Evolutionary conservation across 2,888 invertebrate genomes (phyloP).

Genomic region (Euplexia lucipara): DNA sequence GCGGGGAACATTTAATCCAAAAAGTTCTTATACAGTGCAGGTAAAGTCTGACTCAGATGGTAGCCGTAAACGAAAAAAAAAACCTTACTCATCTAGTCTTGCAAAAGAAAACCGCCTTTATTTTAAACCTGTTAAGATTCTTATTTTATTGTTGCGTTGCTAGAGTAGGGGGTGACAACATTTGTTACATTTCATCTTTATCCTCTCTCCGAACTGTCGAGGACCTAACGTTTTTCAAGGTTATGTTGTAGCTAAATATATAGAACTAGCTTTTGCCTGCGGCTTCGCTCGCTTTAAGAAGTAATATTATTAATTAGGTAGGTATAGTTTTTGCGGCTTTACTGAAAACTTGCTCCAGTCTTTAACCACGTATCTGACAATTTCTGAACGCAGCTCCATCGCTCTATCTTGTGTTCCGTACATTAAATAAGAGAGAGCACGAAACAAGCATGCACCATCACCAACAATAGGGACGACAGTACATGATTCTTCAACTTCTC

Average conservation of each 20-base stretch:
- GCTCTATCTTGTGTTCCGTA: too few relatives aligned
- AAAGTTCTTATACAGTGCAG: conserved; percentile 57
- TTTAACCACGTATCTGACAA: conserved; percentile 15
- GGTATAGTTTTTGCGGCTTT: too few relatives aligned
- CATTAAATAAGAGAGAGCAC: too few relatives aligned
- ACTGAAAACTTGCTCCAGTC: conserved; percentile 15
- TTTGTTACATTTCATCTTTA: conserved; percentile 24
- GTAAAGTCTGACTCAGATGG: conserved; percentile 55
- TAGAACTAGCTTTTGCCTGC: too few relatives aligned
- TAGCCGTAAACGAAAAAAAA: conserved; percentile 55
- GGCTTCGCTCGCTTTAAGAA: too few relatives aligned
- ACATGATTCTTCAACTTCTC: too few relatives aligned
- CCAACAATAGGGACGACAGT: too few relatives aligned
- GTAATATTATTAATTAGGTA: too few relatives aligned
- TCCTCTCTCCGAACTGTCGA: conserved; percentile 4
- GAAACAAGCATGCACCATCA: too few relatives aligned
- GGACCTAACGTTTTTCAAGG: not conserved
- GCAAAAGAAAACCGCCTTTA: conserved; percentile 46
- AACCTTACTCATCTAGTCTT: conserved; percentile 8
- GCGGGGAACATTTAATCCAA: conserved; percentile 49
- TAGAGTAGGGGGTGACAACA: conserved; percentile 12
- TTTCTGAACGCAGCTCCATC: too few relatives aligned
- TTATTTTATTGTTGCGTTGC: conserved; percentile 14
- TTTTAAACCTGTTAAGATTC: conserved; percentile 33
- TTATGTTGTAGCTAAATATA: not conserved